These are phyloP conservation scores for Acanthisitta chloris DNA, from an alignment of 2,113 vertebrate genomes.

Conservation along the genomic window DNA sequence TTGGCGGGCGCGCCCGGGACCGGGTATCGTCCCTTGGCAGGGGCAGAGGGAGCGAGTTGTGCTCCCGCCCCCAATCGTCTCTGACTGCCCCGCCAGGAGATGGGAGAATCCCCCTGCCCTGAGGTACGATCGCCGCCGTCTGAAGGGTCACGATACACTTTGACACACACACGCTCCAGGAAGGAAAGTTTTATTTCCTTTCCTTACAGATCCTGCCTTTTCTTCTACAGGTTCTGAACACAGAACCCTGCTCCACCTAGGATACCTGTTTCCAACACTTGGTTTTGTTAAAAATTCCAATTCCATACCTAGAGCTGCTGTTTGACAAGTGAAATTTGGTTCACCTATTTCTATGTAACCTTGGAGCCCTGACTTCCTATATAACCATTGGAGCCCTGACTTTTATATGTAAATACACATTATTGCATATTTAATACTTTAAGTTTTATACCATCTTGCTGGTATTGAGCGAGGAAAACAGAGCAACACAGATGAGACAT, in stretches of 20 bases:
- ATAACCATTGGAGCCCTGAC: not conserved
- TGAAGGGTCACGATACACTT: rapidly evolving
- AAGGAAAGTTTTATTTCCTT: not conserved
- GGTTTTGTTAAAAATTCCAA: not conserved
- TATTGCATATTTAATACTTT: not conserved
- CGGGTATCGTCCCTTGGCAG: rapidly evolving
- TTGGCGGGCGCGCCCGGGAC: not conserved
- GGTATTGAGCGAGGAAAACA: not conserved
- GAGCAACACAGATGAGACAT: not conserved
- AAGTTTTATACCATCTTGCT: not conserved
- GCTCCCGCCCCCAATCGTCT: not conserved
- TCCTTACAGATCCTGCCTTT: no score
- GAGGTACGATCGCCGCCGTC: rapidly evolving
- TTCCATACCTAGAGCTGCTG: rapidly evolving
- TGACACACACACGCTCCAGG: rapidly evolving
- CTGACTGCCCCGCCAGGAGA: rapidly evolving
- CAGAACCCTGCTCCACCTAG: rapidly evolving
- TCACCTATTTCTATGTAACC: not conserved
- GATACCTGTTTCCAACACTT: not conserved
- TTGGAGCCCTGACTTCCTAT: no score
- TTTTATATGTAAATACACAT: not conserved
- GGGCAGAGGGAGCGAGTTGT: not conserved
- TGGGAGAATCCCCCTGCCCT: rapidly evolving
- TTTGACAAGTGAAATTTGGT: not conserved
- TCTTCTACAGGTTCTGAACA: no score